Base-by-base conservation (phyloP, 2,797 vertebrate species). In the Nothura maculosa region DNA sequence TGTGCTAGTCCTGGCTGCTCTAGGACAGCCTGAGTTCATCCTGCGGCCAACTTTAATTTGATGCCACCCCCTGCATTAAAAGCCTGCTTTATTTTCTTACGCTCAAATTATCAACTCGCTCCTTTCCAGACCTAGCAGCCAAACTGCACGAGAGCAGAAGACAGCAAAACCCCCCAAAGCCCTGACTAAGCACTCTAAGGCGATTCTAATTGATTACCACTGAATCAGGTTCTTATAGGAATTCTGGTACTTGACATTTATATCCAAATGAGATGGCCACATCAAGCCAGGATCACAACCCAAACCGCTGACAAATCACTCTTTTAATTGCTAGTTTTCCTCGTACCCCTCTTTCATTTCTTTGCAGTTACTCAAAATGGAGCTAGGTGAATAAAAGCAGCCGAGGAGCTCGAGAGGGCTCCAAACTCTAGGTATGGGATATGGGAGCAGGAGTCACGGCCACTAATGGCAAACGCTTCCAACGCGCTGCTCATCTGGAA, bases 181-280 rank as follows among this genome's bases (percentile, higher is more conserved):
- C 89, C 92, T 10, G 48, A 72, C 81, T 84, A 25, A 13, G 81
- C 74, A 61, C 91, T 72, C 43, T 40, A 20, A 58, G 42, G 24
- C 19, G 13, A 62, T 57, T 47, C 48, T 87, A 42, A 82, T 34
- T 4, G 22, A 47, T 55, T 34, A 73, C 80, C 92, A 90, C 73
- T 81, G 85, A 77, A 74, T 67, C 52, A 32, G 81, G 57, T n/a
- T 77, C 85, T 82, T 91, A 25, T 50, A 43, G 87, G 54, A 92
- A 58, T 25, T 61, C 81, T 84, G 89, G 85, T 87, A 89, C 92
- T 81, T 62, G 89, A 85, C 92, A 82, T 93, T 87, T 86, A 42
- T 80, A 95, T 96, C 76, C 94, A 93, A 92, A 93, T 72, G 89
- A 94, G 92, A 15, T 10, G 76, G 75, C 92, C 93, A 85, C 89